Percentiles rank a stretch among this genome's conserved stretches.
phyloP scores from a whole-genome alignment of 2,888 invertebrate genomes.

The Erebia ligea region DNA sequence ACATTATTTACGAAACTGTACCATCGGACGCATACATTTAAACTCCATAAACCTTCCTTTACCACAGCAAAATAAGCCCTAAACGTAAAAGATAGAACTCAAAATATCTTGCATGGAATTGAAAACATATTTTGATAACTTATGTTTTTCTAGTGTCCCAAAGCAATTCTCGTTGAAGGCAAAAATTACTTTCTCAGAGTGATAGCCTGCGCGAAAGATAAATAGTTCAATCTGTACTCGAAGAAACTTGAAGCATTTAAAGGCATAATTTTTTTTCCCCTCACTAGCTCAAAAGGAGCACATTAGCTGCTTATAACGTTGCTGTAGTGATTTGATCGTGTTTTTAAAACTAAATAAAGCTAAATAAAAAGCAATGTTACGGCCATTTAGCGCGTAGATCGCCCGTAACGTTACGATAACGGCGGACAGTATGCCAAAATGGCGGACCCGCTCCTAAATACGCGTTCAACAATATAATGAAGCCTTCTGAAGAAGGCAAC shows the following conservation, averaged over 20 bases:
- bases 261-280: neutral
- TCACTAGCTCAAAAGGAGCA: too few relatives aligned
- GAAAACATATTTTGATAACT: slow-evolving; percentile 9
- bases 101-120: neutral
- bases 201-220: neutral
- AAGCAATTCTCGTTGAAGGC: slow-evolving; percentile 21
- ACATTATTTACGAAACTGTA: slow-evolving; percentile 23
- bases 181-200: slow-evolving; percentile 6
- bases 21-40: slow-evolving; percentile 13
- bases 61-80: neutral
- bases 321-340: neutral
- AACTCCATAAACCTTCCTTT: neutral
- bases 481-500: neutral
- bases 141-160: slow-evolving; percentile 21
- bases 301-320: neutral
- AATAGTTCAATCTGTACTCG: neutral
- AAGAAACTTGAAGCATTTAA: neutral
- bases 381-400: neutral
- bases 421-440: neutral
- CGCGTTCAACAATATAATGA: neutral
- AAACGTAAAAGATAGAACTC: neutral
- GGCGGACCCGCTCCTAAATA: neutral
- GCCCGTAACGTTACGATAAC: slow-evolving; percentile 7
- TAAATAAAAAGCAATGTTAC: slow-evolving; percentile 4
- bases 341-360: slow-evolving; percentile 1